Base-by-base conservation (phyloP, 2,113 vertebrate species). In the Conger conger region DNA sequence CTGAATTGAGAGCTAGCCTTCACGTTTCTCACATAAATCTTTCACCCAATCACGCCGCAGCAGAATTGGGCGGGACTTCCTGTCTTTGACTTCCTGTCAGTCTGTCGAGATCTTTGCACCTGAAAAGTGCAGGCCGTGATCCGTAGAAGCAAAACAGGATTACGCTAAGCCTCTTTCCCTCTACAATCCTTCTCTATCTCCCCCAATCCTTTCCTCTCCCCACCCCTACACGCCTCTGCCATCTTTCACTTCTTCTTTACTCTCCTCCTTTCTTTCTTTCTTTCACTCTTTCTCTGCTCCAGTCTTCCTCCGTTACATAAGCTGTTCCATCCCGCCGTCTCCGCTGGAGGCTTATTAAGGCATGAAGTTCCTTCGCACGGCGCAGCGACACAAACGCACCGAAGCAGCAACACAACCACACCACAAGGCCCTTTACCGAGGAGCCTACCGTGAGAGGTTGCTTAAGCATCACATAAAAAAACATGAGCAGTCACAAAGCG, bases 401-500 rank as follows among this genome's bases (percentile, higher is more conserved):
- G 35, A 30, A 23, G 57, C 23, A 23, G 27, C 57, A 63, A 27
- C 23, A 8, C 57, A 27, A 63, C 45, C 45, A 9, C 57, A 83
- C 57, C 2, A 7, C 57, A 18, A 27, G 57, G 23, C 27, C 57
- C 57, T 27, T 4, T 27, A 11, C 57, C 17, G 4, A 30, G 16
- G 17, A 84, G 76, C 33, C 33, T 33, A 35, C 53, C 17, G 57
- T 18, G n/a, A 30, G 45, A 37, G 50, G 36, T 36, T 54, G 83
- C 17, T 50, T 54, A 54, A 40, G 76, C 83, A 84, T 42, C 42
- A 30, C 27, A 42, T 16, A 50, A 50, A 79, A 79, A 84, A 79
- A 78, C 83, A 84, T 84, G 15, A 76, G 36, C n/a, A 76, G 73
- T 76, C 42, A 84, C 54, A 57, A 23, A 76, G 60, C 4, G 78